Evolutionary conservation across 1,140 invertebrate species (phyloP), one percentile per base, ranked within the genome.

Genomic region (Metaphire vulgaris): DNA sequence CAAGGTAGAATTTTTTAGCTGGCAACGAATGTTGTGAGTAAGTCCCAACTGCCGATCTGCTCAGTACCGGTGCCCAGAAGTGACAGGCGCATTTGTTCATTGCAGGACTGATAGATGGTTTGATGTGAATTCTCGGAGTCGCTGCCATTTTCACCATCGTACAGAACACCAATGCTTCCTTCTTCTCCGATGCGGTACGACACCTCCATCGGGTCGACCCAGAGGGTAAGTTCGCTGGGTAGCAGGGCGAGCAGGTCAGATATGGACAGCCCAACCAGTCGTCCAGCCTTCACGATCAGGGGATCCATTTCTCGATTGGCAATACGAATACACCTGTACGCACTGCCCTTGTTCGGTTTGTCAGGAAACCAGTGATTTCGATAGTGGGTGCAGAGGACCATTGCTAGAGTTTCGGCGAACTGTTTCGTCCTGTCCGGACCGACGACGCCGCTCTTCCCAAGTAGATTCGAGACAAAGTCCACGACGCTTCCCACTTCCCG

Each of bases 111-210:
- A 21, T 56, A 56, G 41, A 56, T 21, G 41, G 41, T 56, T 21
- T 6, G 41, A 56, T 56, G 41, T 56, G 41, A 56, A 56, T 56
- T 56, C 41, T 56, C 41, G 41, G 41, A 56, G 6, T 56, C 41
- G 41, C 41, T 56, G 41, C 21, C 41, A 21, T 21, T 56, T n/a
- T n/a, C n/a, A 21, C 32, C 81, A 75, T 89, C 88, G 80, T 89
- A 90, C 0, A 91, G 81, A 1, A 90, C 88, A 75, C 90, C 90
- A 74, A 91, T 90, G 77, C 90, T 90, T n/a, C 90, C 90, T 79
- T 91, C 90, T 81, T 91, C 90, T 15, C 90, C 90, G 80, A 91
- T 90, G 56, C 90, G 83, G 81, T 90, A 91, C 0, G 89, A 89
- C 1, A 91, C 90, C 78, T 91, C 90, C 67, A 84, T 81, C 1